phyloP scores from a whole-genome alignment of 2,113 vertebrate genomes.

The Megaceryle torquata region DNA sequence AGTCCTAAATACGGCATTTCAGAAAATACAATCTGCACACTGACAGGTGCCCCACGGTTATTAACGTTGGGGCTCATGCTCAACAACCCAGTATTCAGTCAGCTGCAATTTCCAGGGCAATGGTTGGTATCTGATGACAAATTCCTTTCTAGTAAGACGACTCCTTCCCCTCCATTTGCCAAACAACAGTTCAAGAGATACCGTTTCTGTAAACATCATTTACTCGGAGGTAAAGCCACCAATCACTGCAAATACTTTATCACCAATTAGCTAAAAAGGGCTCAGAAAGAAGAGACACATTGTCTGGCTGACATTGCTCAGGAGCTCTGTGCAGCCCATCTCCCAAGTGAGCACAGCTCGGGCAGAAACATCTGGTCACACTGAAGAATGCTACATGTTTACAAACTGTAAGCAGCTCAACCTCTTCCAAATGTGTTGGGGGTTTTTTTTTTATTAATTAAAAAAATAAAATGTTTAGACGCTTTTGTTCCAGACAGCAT shows the following conservation, averaged over 20 bases:
- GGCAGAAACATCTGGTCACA: neutral
- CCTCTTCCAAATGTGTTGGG: neutral
- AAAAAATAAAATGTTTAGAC: neutral
- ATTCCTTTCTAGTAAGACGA: neutral
- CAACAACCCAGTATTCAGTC: fast-evolving
- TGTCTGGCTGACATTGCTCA: neutral
- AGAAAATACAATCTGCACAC: fast-evolving
- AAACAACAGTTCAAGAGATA: neutral
- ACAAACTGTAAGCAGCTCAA: neutral
- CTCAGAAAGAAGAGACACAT: neutral
- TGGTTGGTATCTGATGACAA: neutral
- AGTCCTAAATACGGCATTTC: neutral
- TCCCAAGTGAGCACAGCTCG: neutral
- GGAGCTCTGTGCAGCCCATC: neutral
- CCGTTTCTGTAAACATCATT: neutral
- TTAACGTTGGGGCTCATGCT: fast-evolving
- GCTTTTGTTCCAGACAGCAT: slow-evolving; percentile 19
- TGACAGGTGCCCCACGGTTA: fast-evolving
- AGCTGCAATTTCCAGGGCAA: neutral
- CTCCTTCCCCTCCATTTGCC: neutral
- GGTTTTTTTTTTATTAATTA: neutral
- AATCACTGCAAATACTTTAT: neutral
- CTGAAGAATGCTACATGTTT: neutral
- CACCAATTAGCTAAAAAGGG: neutral
- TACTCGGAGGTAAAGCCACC: neutral